Evolutionary conservation across 2,888 invertebrate genomes (phyloP).

Genomic region (Eupithecia pulchellata): DNA sequence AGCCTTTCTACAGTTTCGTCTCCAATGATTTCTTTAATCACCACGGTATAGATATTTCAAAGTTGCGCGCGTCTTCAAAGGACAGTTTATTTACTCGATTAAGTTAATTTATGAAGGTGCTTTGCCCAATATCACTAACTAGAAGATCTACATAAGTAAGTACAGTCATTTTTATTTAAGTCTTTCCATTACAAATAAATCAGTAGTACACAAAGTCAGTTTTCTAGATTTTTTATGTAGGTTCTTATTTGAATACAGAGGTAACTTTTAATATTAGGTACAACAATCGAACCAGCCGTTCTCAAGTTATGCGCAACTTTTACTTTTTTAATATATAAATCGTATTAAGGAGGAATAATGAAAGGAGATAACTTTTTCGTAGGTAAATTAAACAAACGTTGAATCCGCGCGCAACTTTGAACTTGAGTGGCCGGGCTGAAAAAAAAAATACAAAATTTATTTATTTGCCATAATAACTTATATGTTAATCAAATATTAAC

Average conservation of each 20-base stretch:
- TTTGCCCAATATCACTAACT: not conserved
- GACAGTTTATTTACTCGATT: not conserved
- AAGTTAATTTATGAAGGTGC: not conserved
- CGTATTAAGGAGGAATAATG: too few relatives aligned
- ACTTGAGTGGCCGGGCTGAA: not conserved
- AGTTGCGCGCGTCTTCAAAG: not conserved
- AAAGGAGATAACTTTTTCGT: not conserved
- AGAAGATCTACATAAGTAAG: not conserved
- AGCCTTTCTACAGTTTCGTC: too few relatives aligned
- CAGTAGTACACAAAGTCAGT: too few relatives aligned
- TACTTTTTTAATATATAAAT: not conserved
- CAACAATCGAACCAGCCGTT: not conserved
- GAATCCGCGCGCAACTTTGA: not conserved
- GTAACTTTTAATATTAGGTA: too few relatives aligned
- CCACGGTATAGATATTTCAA: not conserved
- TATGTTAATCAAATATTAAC: too few relatives aligned
- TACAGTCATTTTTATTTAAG: not conserved
- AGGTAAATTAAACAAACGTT: not conserved
- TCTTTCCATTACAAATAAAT: too few relatives aligned
- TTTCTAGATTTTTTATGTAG: too few relatives aligned
- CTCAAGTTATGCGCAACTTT: slow-evolving; percentile 2
- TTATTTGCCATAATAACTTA: too few relatives aligned
- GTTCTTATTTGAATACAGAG: too few relatives aligned
- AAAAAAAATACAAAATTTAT: too few relatives aligned
- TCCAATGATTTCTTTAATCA: not conserved